A percentile compares a stretch with the other conserved stretches of the same genome.
phyloP scores from a whole-genome alignment of 2,888 invertebrate species.

The Ceriagrion tenellum region DNA sequence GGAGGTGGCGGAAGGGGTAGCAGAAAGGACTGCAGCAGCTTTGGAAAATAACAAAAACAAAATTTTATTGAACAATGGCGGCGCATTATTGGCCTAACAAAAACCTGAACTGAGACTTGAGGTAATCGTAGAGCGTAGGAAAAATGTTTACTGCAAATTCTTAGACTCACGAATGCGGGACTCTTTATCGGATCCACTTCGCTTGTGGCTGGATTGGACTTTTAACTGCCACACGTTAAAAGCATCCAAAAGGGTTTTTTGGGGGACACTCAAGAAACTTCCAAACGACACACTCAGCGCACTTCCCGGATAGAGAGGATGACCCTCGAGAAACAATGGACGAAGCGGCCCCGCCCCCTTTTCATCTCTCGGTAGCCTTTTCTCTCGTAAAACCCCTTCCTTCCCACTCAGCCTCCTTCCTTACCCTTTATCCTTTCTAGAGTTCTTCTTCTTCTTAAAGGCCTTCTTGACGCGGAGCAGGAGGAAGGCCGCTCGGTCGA shows the following conservation, averaged over 20 bases:
- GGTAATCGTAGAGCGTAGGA: not conserved
- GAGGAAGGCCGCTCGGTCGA: conserved; percentile 93
- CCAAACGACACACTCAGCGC: conserved; percentile 2
- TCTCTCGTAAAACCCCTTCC: not conserved
- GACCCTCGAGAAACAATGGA: not conserved
- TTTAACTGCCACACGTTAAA: not conserved
- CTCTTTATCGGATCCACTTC: not conserved
- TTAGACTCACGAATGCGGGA: not conserved
- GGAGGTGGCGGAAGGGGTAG: not conserved
- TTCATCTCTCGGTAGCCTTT: not conserved
- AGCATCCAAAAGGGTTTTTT: not conserved
- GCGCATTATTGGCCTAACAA: not conserved
- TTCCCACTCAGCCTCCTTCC: conserved; percentile 75
- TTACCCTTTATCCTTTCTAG: conserved; percentile 92
- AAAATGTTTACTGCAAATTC: not conserved
- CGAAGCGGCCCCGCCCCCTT: not conserved
- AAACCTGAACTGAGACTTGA: not conserved
- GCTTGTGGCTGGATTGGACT: not conserved
- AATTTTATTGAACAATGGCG: not conserved
- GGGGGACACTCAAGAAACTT: not conserved
- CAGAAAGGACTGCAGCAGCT: not conserved
- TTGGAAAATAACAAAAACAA: too few species aligned
- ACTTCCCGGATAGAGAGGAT: not conserved
- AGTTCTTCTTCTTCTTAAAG: conserved; percentile 93
- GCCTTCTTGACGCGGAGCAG: conserved; percentile 92